phyloP scores from a whole-genome alignment of 1,140 invertebrate species.

The Matsumurasca onukii region DNA sequence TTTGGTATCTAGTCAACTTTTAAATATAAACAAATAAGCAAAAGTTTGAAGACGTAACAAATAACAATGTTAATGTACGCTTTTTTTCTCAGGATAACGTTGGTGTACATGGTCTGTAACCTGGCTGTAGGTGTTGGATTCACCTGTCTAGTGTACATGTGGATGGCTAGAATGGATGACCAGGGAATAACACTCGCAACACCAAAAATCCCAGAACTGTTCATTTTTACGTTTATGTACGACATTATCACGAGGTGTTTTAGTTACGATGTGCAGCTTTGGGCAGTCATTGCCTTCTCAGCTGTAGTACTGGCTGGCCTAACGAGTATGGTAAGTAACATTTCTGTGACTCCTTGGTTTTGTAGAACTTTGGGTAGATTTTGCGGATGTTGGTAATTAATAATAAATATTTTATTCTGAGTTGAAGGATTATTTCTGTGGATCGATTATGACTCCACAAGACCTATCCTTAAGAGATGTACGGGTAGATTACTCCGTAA shows the following conservation, averaged over 20 bases:
- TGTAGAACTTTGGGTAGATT: no score
- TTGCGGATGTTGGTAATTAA: no score
- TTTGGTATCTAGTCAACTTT: neutral
- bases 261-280: slow-evolving; percentile 44
- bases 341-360: no score
- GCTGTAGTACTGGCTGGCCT: slow-evolving; percentile 51
- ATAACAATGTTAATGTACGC: slow-evolving; percentile 27
- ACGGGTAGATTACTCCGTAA: no score
- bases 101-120: slow-evolving; percentile 50
- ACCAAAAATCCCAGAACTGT: slow-evolving; percentile 47
- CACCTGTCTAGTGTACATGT: slow-evolving; percentile 48
- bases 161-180: slow-evolving; percentile 44
- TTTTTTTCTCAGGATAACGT: slow-evolving; percentile 46
- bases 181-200: slow-evolving; percentile 19
- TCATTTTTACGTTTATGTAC: slow-evolving; percentile 51
- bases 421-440: no score
- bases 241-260: slow-evolving; percentile 46
- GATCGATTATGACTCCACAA: no score
- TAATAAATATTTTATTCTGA: no score
- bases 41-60: no score
- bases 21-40: neutral
- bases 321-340: slow-evolving; percentile 51
- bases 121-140: slow-evolving; percentile 49
- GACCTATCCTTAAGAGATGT: no score
- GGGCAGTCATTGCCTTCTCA: slow-evolving; percentile 49